A percentile compares a stretch with the other conserved stretches of the same genome.
These are phyloP conservation scores for Perca flavescens DNA, from an alignment of 2,113 vertebrate genomes.

Conservation along the genomic window DNA sequence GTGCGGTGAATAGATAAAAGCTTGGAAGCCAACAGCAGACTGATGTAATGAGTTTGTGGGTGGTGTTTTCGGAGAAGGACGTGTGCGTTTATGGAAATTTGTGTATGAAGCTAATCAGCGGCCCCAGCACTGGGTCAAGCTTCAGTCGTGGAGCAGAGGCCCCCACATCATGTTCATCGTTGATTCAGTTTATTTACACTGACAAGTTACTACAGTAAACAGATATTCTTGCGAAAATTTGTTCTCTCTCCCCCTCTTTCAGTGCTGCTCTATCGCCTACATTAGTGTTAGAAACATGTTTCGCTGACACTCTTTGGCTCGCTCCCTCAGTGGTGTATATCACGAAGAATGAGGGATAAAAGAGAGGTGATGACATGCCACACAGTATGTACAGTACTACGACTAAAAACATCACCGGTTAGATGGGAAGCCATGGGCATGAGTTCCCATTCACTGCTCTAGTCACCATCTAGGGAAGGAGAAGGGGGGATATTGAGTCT, in stretches of 20 bases:
- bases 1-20: slow-evolving; percentile 45
- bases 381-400: not conserved
- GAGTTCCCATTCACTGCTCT: not conserved
- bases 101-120: slow-evolving; percentile 27
- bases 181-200: slow-evolving; percentile 31
- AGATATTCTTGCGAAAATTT: not conserved
- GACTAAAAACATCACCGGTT: not conserved
- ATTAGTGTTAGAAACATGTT: slow-evolving; percentile 17
- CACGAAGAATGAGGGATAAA: slow-evolving; percentile 19
- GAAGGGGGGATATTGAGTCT: no score
- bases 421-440: not conserved
- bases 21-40: slow-evolving; percentile 18
- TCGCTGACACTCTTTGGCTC: slow-evolving; percentile 2
- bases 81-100: slow-evolving; percentile 12
- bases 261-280: not conserved
- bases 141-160: not conserved
- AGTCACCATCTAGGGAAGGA: not conserved
- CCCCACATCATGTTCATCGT: not conserved
- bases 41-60: slow-evolving; percentile 39
- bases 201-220: slow-evolving; percentile 13
- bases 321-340: not conserved
- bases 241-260: not conserved
- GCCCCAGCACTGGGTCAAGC: slow-evolving; percentile 7
- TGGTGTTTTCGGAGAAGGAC: slow-evolving; percentile 15
- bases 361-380: slow-evolving; percentile 10